These are phyloP conservation scores for Antennarius striatus DNA, from an alignment of 2,113 vertebrate genomes.

Conservation along the genomic window DNA sequence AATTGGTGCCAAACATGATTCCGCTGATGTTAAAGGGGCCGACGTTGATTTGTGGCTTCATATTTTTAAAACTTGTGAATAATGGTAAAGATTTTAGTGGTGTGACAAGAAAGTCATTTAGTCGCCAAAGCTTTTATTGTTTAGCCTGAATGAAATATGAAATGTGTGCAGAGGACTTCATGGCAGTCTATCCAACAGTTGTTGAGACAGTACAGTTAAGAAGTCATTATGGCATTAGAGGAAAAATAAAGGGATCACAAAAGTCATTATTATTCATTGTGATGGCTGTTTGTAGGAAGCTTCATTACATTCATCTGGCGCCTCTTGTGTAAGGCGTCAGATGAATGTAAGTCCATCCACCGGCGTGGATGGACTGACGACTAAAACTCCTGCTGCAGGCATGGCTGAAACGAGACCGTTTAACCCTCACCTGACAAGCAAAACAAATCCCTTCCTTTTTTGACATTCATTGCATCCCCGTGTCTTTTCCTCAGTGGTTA, in stretches of 20 bases:
- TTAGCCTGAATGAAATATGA: no score
- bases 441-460: constrained; percentile 43
- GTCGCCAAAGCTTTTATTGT: no score
- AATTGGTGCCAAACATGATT: no score
- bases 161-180: no score
- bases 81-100: no score
- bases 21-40: neutral
- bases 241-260: neutral
- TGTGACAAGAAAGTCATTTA: no score
- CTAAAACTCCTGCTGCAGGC: neutral
- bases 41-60: no score
- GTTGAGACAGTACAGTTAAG: neutral
- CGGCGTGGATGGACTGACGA: neutral
- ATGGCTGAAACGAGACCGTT: constrained; percentile 12
- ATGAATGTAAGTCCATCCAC: neutral
- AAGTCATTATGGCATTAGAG: constrained; percentile 2
- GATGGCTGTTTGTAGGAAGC: neutral
- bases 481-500: constrained; percentile 66
- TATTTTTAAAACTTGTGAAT: neutral
- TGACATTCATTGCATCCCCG: constrained; percentile 52
- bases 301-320: neutral
- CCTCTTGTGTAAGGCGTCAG: neutral
- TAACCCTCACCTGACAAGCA: constrained; percentile 53
- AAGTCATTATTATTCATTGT: neutral
- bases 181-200: neutral